These are phyloP conservation scores for Coenobita brevimanus DNA, from an alignment of 1,140 invertebrate genomes.

Conservation along the genomic window DNA sequence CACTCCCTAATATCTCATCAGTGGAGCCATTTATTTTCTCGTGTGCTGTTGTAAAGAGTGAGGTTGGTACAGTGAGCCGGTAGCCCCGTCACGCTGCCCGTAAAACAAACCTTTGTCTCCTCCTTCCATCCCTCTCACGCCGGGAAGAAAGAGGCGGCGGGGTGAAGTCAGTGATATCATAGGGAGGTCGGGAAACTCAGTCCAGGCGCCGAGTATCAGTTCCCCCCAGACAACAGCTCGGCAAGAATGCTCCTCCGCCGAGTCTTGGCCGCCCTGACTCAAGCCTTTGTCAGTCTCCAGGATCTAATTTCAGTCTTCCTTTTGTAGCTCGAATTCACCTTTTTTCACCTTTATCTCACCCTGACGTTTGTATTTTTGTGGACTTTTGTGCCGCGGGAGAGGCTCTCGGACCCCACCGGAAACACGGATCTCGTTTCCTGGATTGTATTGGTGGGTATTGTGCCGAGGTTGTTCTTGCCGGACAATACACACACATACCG, in stretches of 20 bases:
- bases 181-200: neutral
- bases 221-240: neutral
- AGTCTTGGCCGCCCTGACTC: neutral
- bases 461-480: neutral
- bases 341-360: slow-evolving; percentile 23
- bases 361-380: slow-evolving; percentile 30
- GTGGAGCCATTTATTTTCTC: too few species aligned
- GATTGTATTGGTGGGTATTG: neutral
- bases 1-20: too few species aligned
- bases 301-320: slow-evolving; percentile 51
- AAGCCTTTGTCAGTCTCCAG: slow-evolving; percentile 28
- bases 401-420: neutral
- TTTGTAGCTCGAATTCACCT: slow-evolving; percentile 37
- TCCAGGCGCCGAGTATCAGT: slow-evolving; percentile 4
- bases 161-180: neutral
- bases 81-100: too few species aligned
- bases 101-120: neutral
- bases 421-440: neutral
- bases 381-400: slow-evolving; percentile 28
- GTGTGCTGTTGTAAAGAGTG: too few species aligned
- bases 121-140: neutral
- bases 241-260: neutral
- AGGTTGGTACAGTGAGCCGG: too few species aligned
- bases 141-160: neutral
- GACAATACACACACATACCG: too few species aligned